Evolutionary conservation across 2,797 vertebrate genomes (phyloP), one percentile per base, ranked within the genome.

Genomic region (Helostoma temminkii): DNA sequence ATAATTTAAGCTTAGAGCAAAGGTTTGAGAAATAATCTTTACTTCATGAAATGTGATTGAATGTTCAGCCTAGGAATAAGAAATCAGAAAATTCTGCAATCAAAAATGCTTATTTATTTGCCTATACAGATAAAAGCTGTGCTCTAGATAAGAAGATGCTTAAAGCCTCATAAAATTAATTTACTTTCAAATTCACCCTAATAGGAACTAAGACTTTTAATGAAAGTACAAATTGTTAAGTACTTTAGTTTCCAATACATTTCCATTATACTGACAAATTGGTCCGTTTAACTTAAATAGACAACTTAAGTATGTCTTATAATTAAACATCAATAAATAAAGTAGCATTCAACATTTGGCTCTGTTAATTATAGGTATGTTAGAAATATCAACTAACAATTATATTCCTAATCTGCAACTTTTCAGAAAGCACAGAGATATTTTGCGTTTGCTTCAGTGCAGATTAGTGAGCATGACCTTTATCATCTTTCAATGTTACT

Each of bases 401-500:
- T 32, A 8, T 5, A 14, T n/a, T 56, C 47, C 19, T 48, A 9
- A 32, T 50, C 10, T 55, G 19, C 10, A 42, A 9, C 15, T n/a
- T n/a, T n/a, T 42, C 11, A 26, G 1, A 64, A 47, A 67, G n/a
- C n/a, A n/a, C n/a, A n/a, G n/a, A n/a, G n/a, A 5, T 64, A 24
- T 28, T 47, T 30, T 8, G 8, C 71, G 16, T n/a, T n/a, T 55
- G 8, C 45, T 69, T 71, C 12, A 48, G 43, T 39, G 41, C 26
- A n/a, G 36, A 52, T 43, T 52, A 34, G 26, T 59, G 36, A 24
- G 25, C n/a, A 34, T 6, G 54, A 19, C 6, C 22, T 34, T 49
- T 49, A 46, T 26, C n/a, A 56, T 60, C 53, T 49, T 30, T 64
- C 49, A 42, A 22, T 50, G 24, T 28, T 30, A 49, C 42, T 58